A percentile compares a stretch with the other conserved stretches of the same genome.
Evolutionary conservation across 2,113 vertebrate species (phyloP).

Genomic region (Phalacrocorax aristotelis): DNA sequence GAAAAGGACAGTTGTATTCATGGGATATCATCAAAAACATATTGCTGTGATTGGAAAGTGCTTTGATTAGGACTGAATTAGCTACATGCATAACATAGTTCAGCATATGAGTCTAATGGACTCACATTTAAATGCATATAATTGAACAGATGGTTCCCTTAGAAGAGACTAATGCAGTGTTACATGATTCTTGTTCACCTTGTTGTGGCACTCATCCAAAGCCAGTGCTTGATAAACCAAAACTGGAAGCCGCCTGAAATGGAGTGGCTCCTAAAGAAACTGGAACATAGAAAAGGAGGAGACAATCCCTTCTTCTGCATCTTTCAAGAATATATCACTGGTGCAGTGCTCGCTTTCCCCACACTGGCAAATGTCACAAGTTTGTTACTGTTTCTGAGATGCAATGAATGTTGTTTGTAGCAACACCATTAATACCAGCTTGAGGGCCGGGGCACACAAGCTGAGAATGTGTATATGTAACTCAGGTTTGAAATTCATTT

Average conservation of each 20-base stretch:
- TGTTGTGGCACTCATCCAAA: background rate
- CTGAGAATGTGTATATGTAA: background rate
- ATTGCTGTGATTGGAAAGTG: background rate
- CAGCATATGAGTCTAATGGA: background rate
- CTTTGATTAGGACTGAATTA: background rate
- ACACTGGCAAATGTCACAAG: background rate
- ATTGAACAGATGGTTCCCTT: background rate
- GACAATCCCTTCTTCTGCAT: background rate
- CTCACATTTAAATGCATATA: background rate
- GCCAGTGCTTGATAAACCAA: background rate
- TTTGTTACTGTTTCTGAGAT: background rate
- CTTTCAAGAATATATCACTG: background rate
- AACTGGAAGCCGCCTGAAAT: background rate
- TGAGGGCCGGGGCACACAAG: background rate
- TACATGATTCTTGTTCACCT: background rate
- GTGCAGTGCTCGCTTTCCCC: background rate
- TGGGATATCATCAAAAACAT: background rate
- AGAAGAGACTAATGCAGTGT: background rate
- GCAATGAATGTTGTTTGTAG: background rate
- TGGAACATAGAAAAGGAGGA: background rate
- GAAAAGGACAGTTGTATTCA: background rate
- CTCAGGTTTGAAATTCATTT: background rate
- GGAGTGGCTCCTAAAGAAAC: background rate
- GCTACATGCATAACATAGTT: background rate
- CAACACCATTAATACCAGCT: background rate